These are phyloP conservation scores for Pogoniulus pusillus DNA, from an alignment of 2,797 vertebrate genomes.

Conservation along the genomic window DNA sequence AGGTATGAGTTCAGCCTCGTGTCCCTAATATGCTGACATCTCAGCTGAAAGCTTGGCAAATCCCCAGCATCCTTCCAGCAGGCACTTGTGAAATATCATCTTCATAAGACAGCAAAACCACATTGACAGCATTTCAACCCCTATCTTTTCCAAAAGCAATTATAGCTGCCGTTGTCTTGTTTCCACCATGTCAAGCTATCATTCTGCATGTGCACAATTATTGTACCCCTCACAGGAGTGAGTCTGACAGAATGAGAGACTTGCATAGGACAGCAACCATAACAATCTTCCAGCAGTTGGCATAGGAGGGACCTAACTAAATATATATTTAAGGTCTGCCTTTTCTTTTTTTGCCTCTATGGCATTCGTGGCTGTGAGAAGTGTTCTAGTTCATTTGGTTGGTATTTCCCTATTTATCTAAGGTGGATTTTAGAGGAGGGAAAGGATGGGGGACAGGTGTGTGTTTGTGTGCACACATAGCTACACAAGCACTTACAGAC, in stretches of 20 bases:
- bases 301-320: neutral
- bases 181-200: neutral
- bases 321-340: neutral
- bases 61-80: neutral
- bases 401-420: neutral
- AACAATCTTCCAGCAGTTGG: neutral
- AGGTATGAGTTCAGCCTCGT: rapidly evolving
- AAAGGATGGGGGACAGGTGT: neutral
- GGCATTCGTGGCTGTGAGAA: neutral
- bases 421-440: neutral
- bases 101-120: neutral
- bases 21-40: neutral
- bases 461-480: neutral
- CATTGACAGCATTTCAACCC: neutral
- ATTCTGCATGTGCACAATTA: neutral
- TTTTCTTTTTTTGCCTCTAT: neutral
- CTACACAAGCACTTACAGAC: neutral
- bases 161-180: neutral
- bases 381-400: neutral
- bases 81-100: neutral
- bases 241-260: neutral
- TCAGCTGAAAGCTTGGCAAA: neutral
- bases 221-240: neutral
- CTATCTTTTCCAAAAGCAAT: neutral
- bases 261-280: neutral